Base-by-base conservation (phyloP, 2,113 vertebrate species). In the Chloropsis hardwickii region DNA sequence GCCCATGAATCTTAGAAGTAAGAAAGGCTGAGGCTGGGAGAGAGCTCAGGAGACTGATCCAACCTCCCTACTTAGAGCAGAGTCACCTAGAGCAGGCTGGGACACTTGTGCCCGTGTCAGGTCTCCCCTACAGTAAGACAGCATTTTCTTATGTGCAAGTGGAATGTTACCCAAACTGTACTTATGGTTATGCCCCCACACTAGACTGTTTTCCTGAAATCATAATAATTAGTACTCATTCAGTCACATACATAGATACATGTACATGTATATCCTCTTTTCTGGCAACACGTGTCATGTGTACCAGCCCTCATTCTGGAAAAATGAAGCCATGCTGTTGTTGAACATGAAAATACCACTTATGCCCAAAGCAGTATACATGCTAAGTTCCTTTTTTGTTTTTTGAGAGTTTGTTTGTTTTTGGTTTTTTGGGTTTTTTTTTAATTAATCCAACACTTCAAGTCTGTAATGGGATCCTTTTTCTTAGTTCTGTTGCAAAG, bases 281-380 rank as follows among this genome's bases (percentile, higher is more conserved):
- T 37, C 8, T 48, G 5, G 12, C 48, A 79, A 16, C 12, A 31
- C 2, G 0, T 10, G 11, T 42, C 10, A 1, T 12, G 12, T 40
- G 8, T 66, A 51, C 39, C 47, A 62, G 39, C 42, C 84, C 47
- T 84, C 40, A 12, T 62, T 80, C 54, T 17, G 40, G 33, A 54
- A 48, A 81, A 64, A 84, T 37, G 5, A 90, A 71, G 20, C 33
- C 33, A 11, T 45, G 35, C 53, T 62, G 4, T 35, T 35, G 18
- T 45, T 73, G 33, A 86, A 48, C 33, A 60, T 5, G 48, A 12
- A 88, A 77, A 17, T 29, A 33, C 12, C 3, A 5, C 18, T 80
- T 61, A 15, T n/a, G 5, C 19, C 42, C 25, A 64, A 77, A 92
- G 58, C 33, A 81, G 6, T 33, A 27, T 19, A 39, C 3, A 16